These are phyloP conservation scores for Penaeus japonicus DNA, from an alignment of 1,140 invertebrate genomes.

Conservation along the genomic window DNA sequence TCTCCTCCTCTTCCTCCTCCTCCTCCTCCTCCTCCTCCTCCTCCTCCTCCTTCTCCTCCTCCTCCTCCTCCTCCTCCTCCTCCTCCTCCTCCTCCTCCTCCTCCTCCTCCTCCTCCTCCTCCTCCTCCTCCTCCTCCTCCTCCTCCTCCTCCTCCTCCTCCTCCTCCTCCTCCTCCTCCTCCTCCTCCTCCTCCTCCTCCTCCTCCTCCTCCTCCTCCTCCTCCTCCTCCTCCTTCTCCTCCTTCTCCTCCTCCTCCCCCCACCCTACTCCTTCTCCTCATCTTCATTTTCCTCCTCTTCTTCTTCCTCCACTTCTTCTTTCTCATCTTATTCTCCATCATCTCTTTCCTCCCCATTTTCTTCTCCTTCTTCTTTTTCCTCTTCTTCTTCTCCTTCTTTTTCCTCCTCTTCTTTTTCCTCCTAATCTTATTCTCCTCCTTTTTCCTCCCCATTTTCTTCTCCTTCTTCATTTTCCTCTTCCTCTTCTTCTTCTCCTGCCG, in stretches of 20 bases:
- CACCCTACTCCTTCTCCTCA: background rate
- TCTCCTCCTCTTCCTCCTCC: constrained; percentile 32
- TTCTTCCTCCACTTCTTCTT: background rate
- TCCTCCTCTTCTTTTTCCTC: background rate
- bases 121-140: background rate
- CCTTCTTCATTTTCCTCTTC: background rate
- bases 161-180: background rate
- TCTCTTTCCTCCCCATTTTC: background rate
- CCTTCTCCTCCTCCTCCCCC: background rate
- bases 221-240: constrained; percentile 8
- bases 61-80: background rate
- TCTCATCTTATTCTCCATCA: background rate
- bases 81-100: background rate
- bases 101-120: background rate
- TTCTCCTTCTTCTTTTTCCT: background rate
- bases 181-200: background rate
- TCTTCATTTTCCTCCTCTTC: background rate
- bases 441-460: background rate
- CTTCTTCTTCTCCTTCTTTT: background rate
- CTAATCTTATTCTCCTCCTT: background rate
- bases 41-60: background rate
- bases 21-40: constrained; percentile 16
- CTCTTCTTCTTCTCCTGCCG: background rate
- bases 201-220: background rate
- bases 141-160: background rate